Conservation (phyloP, 2,797 vertebrate species). For the Acrocephalus scirpaceus region DNA sequence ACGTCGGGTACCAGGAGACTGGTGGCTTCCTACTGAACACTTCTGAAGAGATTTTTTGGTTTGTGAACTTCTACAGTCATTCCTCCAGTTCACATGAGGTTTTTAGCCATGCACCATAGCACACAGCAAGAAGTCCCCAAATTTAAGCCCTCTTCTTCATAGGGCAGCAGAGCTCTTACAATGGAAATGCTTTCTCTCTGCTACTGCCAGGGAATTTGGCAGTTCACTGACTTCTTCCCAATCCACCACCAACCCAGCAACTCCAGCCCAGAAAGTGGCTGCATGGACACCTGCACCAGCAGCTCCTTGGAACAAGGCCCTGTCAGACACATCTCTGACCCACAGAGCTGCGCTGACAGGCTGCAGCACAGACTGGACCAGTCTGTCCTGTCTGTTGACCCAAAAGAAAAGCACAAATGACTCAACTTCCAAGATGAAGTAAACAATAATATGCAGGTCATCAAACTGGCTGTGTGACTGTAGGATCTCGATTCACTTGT, state of each 20-base stretch:
- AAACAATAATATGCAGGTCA: conserved; percentile 14
- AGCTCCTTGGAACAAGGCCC: not conserved
- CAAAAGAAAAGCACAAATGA: not conserved
- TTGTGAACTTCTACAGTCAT: not conserved
- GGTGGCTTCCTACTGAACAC: fast-evolving
- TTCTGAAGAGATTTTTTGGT: not conserved
- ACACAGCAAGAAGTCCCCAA: not conserved
- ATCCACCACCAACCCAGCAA: not conserved
- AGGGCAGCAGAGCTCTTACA: not conserved
- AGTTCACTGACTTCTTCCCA: not conserved
- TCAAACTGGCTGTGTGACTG: not conserved
- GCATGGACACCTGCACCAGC: not conserved
- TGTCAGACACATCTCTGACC: not conserved
- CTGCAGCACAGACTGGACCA: not conserved
- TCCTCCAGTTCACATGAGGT: not conserved
- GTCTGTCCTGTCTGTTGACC: conserved; percentile 15
- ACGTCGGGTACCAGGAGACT: not conserved
- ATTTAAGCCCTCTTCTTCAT: not conserved
- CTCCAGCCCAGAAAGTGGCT: not conserved
- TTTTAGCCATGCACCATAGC: not conserved
- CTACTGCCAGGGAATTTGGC: not conserved
- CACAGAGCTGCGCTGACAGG: not conserved
- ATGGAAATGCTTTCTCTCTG: not conserved
- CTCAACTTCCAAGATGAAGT: conserved; percentile 31
- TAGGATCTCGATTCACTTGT: not conserved